These are phyloP conservation scores for Rutpela maculata DNA, from an alignment of 2,888 invertebrate species.

Conservation along the genomic window DNA sequence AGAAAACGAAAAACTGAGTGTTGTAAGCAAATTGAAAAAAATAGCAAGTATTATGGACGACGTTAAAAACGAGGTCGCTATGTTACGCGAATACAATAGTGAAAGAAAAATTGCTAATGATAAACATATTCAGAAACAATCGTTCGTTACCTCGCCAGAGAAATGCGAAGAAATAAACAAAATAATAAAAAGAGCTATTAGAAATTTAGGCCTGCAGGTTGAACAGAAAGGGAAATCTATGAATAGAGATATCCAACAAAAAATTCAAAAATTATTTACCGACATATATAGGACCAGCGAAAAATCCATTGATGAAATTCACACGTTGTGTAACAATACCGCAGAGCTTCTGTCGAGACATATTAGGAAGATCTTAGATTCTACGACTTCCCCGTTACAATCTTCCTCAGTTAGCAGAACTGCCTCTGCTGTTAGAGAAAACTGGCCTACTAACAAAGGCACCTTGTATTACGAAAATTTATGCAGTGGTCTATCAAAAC, in stretches of 20 bases:
- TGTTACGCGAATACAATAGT: not conserved
- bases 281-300: slow-evolving; percentile 37
- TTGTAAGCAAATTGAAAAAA: slow-evolving; percentile 39
- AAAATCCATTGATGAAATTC: slow-evolving; percentile 18
- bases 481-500: slow-evolving; percentile 37
- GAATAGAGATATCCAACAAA: slow-evolving; percentile 3
- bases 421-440: not conserved
- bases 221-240: slow-evolving; percentile 25
- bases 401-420: not conserved
- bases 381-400: not conserved
- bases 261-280: slow-evolving; percentile 30
- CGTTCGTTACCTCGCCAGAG: not conserved
- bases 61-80: slow-evolving; percentile 28
- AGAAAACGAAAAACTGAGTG: not conserved
- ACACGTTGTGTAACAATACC: slow-evolving; percentile 30
- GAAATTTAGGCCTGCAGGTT: slow-evolving; percentile 32
- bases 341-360: slow-evolving; percentile 34
- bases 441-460: not conserved
- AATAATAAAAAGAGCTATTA: slow-evolving; percentile 30
- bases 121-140: not conserved
- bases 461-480: slow-evolving; percentile 42
- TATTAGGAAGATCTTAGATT: slow-evolving; percentile 8
- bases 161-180: slow-evolving; percentile 29
- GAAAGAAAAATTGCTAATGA: not conserved
- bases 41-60: slow-evolving; percentile 33